Base-by-base conservation (phyloP, 2,797 vertebrate genomes). In the Crypturellus tataupa region DNA sequence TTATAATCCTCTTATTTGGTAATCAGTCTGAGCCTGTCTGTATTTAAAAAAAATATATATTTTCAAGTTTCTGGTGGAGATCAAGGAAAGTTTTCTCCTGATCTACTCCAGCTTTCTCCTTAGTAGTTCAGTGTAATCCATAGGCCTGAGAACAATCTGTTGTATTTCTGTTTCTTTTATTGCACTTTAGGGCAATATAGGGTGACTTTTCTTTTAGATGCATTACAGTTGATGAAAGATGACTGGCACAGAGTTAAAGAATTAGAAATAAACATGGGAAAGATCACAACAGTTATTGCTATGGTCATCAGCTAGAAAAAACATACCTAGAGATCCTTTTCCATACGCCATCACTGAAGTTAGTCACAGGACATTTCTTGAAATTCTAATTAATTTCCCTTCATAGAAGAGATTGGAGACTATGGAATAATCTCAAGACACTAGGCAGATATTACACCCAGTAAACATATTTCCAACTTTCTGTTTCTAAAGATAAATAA, bases 1-100 rank as follows among this genome's bases (percentile, higher is more conserved):
- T 64, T 27, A 40, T 96, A 97, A 97, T 96, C 96, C 75, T 96
- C 96, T 96, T 97, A 97, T 90, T 97, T 93, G 44, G 68, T 91
- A 94, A 94, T 96, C 95, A 88, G 89, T 87, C 92, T 71, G 75
- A 96, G 87, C 77, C 89, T 94, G 91, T 27, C 91, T 90, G 49
- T 64, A 60, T 68, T 72, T 92, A n/a, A n/a, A n/a, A n/a, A n/a
- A n/a, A n/a, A n/a, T n/a, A n/a, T 86, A 53, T 81, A 77, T 73
- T 80, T 68, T 70, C 58, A 95, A 93, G 91, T 86, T 90, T 85
- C 51, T 68, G 35, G 58, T 51, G 33, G 31, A 93, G 87, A 96
- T 94, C 47, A 96, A 91, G 78, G 40, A 27, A 95, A 97, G 94
- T 96, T 95, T 93, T 88, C 68, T 80, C 78, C 77, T 93, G 68